A percentile compares a stretch with the other conserved stretches of the same genome.
Evolutionary conservation across 2,113 vertebrate species (phyloP).

Genomic region (Patagioenas fasciata): DNA sequence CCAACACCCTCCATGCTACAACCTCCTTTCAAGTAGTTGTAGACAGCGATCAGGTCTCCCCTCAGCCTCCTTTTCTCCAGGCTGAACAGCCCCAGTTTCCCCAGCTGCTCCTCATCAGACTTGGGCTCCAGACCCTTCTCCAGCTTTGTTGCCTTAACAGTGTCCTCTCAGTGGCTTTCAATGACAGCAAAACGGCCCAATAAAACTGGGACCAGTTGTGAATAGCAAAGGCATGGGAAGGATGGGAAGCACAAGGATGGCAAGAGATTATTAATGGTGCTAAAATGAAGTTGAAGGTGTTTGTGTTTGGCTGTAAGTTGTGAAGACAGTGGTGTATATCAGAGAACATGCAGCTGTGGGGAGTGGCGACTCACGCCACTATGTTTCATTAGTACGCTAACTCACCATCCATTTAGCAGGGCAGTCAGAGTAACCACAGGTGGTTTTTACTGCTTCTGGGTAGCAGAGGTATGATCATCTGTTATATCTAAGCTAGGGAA

Average conservation of each 20-base stretch:
- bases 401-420: not conserved
- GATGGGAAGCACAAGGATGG: not conserved
- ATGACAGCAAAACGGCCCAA: not conserved
- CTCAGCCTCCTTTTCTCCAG: too few relatives aligned
- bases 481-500: not conserved
- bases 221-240: not conserved
- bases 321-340: not conserved
- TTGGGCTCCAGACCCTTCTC: too few relatives aligned
- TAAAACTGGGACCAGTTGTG: not conserved
- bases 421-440: not conserved
- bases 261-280: not conserved
- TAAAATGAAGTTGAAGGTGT: not conserved
- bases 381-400: not conserved
- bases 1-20: too few relatives aligned
- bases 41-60: too few relatives aligned
- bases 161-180: not conserved
- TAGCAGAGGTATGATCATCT: slow-evolving; percentile 27
- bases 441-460: not conserved
- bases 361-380: rapidly evolving
- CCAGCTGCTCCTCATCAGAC: too few relatives aligned
- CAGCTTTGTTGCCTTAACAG: not conserved
- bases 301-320: not conserved
- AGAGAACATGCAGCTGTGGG: not conserved
- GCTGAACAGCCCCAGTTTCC: too few relatives aligned
- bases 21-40: too few relatives aligned